These are phyloP conservation scores for Onthophagus taurus DNA, from an alignment of 1,140 invertebrate species.

Conservation along the genomic window DNA sequence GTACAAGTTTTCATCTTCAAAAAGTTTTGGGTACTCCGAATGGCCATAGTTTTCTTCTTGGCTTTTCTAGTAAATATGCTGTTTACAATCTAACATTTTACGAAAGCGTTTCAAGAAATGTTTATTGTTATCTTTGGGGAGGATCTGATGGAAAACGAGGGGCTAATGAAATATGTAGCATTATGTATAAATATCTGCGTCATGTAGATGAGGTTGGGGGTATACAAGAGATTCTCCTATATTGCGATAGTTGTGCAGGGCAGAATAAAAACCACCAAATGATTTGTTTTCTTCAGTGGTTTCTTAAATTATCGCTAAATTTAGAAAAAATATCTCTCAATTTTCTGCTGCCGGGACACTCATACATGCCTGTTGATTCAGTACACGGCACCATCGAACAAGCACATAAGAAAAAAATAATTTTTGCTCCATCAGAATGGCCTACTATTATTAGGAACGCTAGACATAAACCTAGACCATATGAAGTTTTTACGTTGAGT, in stretches of 20 bases:
- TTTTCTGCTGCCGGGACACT: too few species aligned
- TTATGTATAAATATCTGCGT: slow-evolving; percentile 19
- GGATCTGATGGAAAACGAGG: slow-evolving; percentile 33
- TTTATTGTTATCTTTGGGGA: slow-evolving; percentile 34
- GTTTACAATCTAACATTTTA: slow-evolving; percentile 38
- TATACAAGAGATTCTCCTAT: slow-evolving; percentile 3
- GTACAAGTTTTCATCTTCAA: slow-evolving; percentile 5
- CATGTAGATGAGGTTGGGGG: neutral
- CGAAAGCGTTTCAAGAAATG: slow-evolving; percentile 25
- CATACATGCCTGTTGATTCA: neutral
- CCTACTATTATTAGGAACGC: neutral
- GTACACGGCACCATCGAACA: neutral
- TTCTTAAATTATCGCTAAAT: neutral
- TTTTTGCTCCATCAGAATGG: neutral
- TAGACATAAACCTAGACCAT: neutral
- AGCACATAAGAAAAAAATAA: too few species aligned
- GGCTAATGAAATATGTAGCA: slow-evolving; percentile 32
- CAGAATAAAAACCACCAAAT: slow-evolving; percentile 4
- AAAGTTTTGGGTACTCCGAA: slow-evolving; percentile 8
- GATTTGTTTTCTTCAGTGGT: neutral
- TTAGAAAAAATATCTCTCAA: neutral
- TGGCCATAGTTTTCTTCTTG: slow-evolving; percentile 4
- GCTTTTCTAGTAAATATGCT: slow-evolving; percentile 6
- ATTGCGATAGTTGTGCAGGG: slow-evolving; percentile 7
- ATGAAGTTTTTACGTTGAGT: neutral